Percentiles rank a stretch among this genome's conserved stretches.
These are phyloP conservation scores for Argentina silus DNA, from an alignment of 2,797 vertebrate genomes.

Conservation along the genomic window DNA sequence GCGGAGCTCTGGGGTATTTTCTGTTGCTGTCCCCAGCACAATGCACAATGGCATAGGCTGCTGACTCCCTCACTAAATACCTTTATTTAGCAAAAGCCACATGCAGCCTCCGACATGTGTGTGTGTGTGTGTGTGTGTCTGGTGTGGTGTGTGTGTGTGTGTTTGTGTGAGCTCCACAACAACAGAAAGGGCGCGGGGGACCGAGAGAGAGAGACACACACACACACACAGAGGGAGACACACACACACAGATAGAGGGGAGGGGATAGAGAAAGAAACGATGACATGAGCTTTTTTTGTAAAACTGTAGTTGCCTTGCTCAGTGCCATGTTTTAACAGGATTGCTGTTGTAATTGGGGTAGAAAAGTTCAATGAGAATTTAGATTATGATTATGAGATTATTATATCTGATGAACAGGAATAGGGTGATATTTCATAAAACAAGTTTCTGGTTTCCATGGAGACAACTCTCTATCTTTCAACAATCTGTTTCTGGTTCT, in stretches of 20 bases:
- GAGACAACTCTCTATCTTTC: too few relatives aligned
- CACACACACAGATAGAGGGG: background rate
- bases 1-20: conserved; percentile 47
- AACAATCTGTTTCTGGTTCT: too few relatives aligned
- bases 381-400: too few relatives aligned
- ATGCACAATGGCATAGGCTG: conserved; percentile 48
- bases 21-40: conserved; percentile 40
- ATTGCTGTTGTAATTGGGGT: too few relatives aligned
- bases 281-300: background rate
- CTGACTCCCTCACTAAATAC: conserved; percentile 59
- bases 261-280: background rate
- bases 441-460: too few relatives aligned
- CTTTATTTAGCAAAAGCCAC: conserved; percentile 57
- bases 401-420: too few relatives aligned
- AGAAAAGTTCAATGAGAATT: too few relatives aligned
- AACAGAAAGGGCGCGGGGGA: conserved; percentile 3
- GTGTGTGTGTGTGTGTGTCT: conserved; percentile 31
- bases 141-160: background rate
- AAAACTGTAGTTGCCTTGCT: too few relatives aligned
- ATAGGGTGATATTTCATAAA: too few relatives aligned
- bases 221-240: too few relatives aligned
- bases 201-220: conserved; percentile 1
- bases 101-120: conserved; percentile 23
- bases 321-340: too few relatives aligned
- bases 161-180: conserved; percentile 22